A percentile compares a stretch with the other conserved stretches of the same genome.
Conservation (phyloP, 2,113 vertebrate genomes). For the Lagopus muta region DNA sequence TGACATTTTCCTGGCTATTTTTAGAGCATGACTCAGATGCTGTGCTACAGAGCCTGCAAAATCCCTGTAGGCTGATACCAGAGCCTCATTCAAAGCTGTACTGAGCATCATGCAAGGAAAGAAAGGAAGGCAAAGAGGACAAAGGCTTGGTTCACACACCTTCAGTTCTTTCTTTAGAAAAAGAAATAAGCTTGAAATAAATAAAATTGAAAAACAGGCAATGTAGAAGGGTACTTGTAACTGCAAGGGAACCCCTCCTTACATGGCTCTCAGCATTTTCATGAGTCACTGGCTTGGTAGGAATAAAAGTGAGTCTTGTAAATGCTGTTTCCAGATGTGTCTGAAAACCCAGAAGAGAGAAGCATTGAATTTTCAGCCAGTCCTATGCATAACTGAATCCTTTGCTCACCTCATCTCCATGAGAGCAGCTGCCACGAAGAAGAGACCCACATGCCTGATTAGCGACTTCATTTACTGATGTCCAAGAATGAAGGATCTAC, state of each 20-base stretch:
- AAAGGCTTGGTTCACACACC: neutral
- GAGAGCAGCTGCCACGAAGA: neutral
- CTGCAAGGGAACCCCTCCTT: neutral
- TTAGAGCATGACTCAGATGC: slow-evolving; percentile 66
- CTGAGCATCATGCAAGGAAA: neutral
- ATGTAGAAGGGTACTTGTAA: neutral
- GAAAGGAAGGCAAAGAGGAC: neutral
- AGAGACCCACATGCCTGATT: neutral
- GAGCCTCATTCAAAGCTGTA: neutral
- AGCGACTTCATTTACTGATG: neutral
- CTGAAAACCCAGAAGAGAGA: neutral
- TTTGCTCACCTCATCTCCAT: neutral
- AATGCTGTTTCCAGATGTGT: fast-evolving
- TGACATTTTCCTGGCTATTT: slow-evolving; percentile 67
- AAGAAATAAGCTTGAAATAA: neutral
- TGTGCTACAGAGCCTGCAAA: neutral
- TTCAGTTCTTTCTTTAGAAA: neutral
- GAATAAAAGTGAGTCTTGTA: fast-evolving
- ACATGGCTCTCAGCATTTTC: neutral
- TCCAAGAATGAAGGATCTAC: neutral
- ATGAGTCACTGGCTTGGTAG: fast-evolving
- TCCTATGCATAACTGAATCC: neutral
- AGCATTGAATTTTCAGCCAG: neutral
- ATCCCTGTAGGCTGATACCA: neutral
- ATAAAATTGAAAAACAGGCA: neutral